A percentile compares a stretch with the other conserved stretches of the same genome.
Conservation (phyloP, 37 sponge, comb jelly and placozoan genomes). For the Bolinopsis microptera region DNA sequence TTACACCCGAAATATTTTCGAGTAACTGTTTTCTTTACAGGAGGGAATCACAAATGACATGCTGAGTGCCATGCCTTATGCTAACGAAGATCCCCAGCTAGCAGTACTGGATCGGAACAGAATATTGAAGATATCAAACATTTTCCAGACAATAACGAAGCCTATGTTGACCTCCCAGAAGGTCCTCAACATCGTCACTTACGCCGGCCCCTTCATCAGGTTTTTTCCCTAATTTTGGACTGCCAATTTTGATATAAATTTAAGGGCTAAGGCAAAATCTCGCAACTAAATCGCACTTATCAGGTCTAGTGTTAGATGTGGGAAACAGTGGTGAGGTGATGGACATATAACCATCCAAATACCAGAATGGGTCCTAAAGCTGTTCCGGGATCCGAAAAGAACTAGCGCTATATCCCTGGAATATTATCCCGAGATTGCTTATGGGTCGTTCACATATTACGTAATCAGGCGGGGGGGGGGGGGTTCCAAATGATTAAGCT, state of each 20-base stretch:
- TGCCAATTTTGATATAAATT: not conserved
- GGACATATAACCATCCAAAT: too few relatives aligned
- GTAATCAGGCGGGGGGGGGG: too few relatives aligned
- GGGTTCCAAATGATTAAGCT: too few relatives aligned
- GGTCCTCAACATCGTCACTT: not conserved
- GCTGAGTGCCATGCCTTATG: not conserved
- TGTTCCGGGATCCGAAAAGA: too few relatives aligned
- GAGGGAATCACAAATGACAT: not conserved
- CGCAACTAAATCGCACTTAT: too few relatives aligned
- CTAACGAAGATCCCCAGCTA: not conserved
- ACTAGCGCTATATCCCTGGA: too few relatives aligned
- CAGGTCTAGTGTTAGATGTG: too few relatives aligned
- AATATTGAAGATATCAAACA: not conserved
- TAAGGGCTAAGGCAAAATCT: not conserved
- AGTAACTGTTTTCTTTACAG: constrained; percentile 7
- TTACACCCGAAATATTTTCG: too few relatives aligned
- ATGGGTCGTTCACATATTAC: too few relatives aligned
- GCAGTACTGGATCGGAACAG: not conserved
- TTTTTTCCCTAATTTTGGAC: not conserved
- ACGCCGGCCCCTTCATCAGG: constrained; percentile 32
- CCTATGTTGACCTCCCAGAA: constrained; percentile 15
- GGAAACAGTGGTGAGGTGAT: too few relatives aligned
- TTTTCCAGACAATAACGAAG: constrained; percentile 14
- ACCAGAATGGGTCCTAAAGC: too few relatives aligned
- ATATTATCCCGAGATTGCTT: too few relatives aligned